A percentile compares a stretch with the other conserved stretches of the same genome.
Evolutionary conservation across 2,888 invertebrate genomes (phyloP).

Genomic region (Tinea semifulvella): DNA sequence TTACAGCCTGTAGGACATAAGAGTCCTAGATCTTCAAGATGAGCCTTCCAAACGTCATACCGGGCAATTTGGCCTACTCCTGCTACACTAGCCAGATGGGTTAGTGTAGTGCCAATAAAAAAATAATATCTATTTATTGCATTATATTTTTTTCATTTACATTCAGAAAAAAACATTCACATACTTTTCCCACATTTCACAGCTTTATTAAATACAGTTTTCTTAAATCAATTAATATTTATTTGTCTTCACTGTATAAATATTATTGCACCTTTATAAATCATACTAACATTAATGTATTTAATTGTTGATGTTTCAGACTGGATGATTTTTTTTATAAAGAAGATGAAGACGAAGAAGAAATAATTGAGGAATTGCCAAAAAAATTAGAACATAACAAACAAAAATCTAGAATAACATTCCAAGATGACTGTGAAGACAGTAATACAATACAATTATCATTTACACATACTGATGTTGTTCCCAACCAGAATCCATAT

Average conservation of each 20-base stretch:
- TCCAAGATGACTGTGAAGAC: slow-evolving; percentile 49
- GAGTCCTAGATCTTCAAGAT: slow-evolving; percentile 2
- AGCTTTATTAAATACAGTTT: no score
- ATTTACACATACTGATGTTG: slow-evolving; percentile 41
- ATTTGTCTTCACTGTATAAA: no score
- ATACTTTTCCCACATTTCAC: no score
- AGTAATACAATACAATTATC: slow-evolving; percentile 41
- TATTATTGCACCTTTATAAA: slow-evolving; percentile 6
- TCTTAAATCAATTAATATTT: no score
- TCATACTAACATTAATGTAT: not conserved
- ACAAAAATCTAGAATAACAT: slow-evolving; percentile 40
- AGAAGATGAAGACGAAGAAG: slow-evolving; percentile 15
- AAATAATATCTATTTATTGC: no score
- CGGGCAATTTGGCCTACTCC: no score
- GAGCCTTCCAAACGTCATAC: not conserved
- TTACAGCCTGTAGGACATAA: slow-evolving; percentile 23
- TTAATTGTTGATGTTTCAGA: slow-evolving; percentile 26
- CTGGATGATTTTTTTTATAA: slow-evolving; percentile 34
- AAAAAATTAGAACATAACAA: slow-evolving; percentile 15
- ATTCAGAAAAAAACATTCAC: no score
- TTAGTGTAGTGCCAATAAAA: no score
- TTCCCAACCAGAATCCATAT: slow-evolving; percentile 30
- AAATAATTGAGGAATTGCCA: not conserved
- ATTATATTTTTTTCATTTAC: no score
- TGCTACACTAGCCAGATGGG: no score